Base-by-base conservation (phyloP, 2,797 vertebrate species). In the Prionace glauca region DNA sequence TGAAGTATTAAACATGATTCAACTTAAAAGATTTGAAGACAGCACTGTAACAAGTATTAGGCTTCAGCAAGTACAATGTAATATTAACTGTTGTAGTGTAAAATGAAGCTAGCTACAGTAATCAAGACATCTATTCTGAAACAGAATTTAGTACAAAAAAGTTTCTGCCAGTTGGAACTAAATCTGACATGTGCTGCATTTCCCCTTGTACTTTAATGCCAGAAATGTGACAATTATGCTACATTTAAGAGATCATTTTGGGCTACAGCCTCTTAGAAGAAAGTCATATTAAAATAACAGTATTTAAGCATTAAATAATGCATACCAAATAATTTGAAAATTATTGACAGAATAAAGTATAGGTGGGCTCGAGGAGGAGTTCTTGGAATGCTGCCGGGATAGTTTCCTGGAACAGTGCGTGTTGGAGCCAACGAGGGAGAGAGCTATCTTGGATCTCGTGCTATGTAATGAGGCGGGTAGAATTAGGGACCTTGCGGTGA, bases 251-350 rank as follows among this genome's bases (percentile, higher is more conserved):
- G 26, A 60, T 20, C 36, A 18, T 16, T 20, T 92, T 67, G 16
- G 67, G 32, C 18, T 32, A 18, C n/a, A 20, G 62, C 16, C n/a
- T 92, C 32, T 22, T 0, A 92, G n/a, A 67, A 20, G 5, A n/a
- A 65, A 22, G 32, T 36, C 86, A 36, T 36, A 7, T 67, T 36
- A 92, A 65, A 36, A 67, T 18, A 65, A 65, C 29, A 92, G 9
- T 26, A 36, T 1, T 92, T 67, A 67, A 92, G n/a, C n/a, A 92
- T 92, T 92, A 92, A 91, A 92, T 92, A 36, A 92, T 92, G 20
- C 62, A 41, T 41, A 41, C 36, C 32, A 91, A 91, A 36, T 67
- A 29, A 91, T 36, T 67, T 67, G 86, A 1, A 65, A 65, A n/a
- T 91, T 91, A 62, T 65, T 32, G 14, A n/a, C 60, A n/a, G 29